These are phyloP conservation scores for Notechis scutatus DNA, from an alignment of 2,113 vertebrate species.

Conservation along the genomic window DNA sequence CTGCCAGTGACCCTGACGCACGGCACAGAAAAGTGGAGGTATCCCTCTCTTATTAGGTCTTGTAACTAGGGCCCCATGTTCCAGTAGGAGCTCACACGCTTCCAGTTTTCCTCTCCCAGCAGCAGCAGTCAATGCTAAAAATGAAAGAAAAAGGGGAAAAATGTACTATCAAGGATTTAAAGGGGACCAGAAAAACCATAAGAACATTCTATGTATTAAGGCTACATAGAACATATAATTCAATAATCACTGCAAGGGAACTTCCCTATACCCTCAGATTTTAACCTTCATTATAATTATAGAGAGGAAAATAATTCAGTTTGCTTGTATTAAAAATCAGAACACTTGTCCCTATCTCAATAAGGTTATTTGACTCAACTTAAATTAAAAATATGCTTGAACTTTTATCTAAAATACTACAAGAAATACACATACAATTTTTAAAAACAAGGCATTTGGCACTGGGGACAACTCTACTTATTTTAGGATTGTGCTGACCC, in stretches of 20 bases:
- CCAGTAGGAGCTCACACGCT: conserved; percentile 81
- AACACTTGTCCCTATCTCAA: background rate
- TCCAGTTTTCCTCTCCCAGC: conserved; percentile 91
- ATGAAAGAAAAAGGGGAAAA: background rate
- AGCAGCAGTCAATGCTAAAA: conserved; percentile 87
- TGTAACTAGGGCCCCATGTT: conserved; percentile 75
- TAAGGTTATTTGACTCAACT: background rate
- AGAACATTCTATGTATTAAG: background rate
- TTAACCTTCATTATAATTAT: background rate
- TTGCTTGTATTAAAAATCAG: background rate
- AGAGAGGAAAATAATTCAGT: background rate
- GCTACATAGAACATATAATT: background rate
- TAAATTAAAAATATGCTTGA: background rate
- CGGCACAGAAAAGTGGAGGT: conserved; percentile 84
- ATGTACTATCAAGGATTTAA: background rate
- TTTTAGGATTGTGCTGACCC: background rate
- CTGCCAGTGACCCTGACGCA: conserved; percentile 96
- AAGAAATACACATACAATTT: background rate
- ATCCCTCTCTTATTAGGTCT: conserved; percentile 84
- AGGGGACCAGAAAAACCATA: background rate
- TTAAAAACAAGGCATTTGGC: background rate
- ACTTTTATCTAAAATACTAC: background rate
- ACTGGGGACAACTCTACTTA: background rate
- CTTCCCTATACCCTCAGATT: background rate
- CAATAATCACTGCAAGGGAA: background rate